Conservation (phyloP, 2,797 vertebrate genomes). For the Peromyscus attwateri region DNA sequence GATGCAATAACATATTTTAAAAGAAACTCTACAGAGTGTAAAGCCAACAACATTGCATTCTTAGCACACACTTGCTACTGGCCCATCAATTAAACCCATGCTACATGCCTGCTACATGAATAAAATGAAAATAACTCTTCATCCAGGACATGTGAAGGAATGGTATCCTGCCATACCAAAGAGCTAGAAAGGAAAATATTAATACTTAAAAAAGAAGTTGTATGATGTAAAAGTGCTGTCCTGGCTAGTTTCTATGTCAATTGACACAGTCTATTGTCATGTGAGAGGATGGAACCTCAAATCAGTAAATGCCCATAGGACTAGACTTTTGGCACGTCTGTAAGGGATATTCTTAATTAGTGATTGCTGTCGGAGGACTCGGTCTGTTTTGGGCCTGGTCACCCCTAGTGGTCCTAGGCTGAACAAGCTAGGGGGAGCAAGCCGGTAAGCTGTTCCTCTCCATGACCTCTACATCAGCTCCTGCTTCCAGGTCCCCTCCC, state of each 20-base stretch:
- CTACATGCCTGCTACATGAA: neutral
- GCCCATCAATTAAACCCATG: neutral
- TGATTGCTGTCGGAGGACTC: neutral
- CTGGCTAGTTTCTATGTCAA: too few relatives aligned
- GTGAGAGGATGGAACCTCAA: neutral
- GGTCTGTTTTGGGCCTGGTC: too few relatives aligned
- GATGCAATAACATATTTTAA: neutral
- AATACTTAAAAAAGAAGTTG: conserved; percentile 18
- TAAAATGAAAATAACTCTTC: conserved; percentile 43
- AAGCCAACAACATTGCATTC: neutral
- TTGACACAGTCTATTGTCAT: neutral
- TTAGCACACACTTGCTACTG: neutral
- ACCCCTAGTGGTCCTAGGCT: neutral
- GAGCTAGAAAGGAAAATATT: neutral
- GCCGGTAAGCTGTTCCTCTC: neutral
- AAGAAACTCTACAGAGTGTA: neutral
- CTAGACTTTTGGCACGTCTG: neutral
- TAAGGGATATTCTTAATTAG: neutral
- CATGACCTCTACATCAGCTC: neutral
- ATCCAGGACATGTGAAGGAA: neutral
- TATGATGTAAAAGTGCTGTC: neutral
- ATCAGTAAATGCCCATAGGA: neutral
- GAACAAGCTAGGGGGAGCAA: neutral
- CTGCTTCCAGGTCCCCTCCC: neutral
- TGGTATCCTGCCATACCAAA: neutral